These are phyloP conservation scores for Spisula subtruncata DNA, from an alignment of 2,888 invertebrate species.

Conservation along the genomic window DNA sequence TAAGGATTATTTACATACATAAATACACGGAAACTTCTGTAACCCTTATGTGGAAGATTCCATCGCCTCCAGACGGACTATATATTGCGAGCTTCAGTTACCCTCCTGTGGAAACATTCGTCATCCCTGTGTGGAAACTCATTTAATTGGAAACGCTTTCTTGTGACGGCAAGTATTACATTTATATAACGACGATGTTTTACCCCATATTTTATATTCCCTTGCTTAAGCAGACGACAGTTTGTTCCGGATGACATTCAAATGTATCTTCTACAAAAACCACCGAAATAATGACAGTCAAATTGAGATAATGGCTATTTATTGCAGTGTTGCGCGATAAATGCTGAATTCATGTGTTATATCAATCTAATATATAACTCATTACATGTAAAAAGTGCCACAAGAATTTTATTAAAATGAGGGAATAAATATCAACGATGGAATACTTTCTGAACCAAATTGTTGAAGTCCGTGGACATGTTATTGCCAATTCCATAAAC, in stretches of 20 bases:
- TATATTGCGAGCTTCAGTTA: too few species aligned
- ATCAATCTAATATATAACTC: constrained; percentile 61
- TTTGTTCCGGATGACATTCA: constrained; percentile 53
- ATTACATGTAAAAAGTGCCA: constrained; percentile 44
- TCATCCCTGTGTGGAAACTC: too few species aligned
- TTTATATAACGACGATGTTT: neutral
- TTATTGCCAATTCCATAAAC: constrained; percentile 7
- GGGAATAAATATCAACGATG: constrained; percentile 46
- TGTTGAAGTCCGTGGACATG: constrained; percentile 13
- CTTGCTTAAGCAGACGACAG: constrained; percentile 31
- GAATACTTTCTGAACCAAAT: constrained; percentile 26
- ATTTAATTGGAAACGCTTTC: too few species aligned
- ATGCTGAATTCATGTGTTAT: constrained; percentile 60
- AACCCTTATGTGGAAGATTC: too few species aligned
- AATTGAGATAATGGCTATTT: constrained; percentile 56
- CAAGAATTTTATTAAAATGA: constrained; percentile 56
- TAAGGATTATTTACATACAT: too few species aligned
- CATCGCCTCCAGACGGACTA: too few species aligned
- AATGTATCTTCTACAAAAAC: constrained; percentile 45
- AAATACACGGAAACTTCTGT: too few species aligned
- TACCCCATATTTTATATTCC: neutral
- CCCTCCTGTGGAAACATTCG: too few species aligned
- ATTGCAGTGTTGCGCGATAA: constrained; percentile 60
- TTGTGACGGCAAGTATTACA: too few species aligned
- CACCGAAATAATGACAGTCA: constrained; percentile 54